These are phyloP conservation scores for Drosophila rellima DNA, from an alignment of 2,888 invertebrate genomes.

Conservation along the genomic window DNA sequence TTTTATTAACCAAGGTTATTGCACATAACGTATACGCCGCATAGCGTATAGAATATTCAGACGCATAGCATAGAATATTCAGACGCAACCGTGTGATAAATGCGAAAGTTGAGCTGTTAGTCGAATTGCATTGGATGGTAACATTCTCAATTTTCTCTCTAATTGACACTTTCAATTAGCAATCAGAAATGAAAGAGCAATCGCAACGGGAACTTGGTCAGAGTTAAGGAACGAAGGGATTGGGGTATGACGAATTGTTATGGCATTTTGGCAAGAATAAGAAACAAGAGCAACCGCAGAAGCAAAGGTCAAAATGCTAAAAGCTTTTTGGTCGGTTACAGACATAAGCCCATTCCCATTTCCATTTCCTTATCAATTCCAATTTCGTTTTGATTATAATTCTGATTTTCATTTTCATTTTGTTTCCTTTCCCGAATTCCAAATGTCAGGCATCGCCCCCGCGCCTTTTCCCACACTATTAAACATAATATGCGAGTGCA, in stretches of 20 bases:
- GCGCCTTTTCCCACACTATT: background rate
- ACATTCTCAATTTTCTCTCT: constrained; percentile 6
- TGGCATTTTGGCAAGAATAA: constrained; percentile 8
- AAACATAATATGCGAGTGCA: background rate
- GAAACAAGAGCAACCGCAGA: constrained; percentile 23
- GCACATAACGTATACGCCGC: constrained; percentile 44
- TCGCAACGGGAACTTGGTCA: background rate
- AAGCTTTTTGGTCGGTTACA: constrained; percentile 13
- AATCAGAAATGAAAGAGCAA: constrained; percentile 26
- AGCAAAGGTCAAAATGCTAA: constrained; percentile 58
- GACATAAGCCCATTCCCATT: constrained; percentile 18
- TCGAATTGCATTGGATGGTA: constrained; percentile 7
- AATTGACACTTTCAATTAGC: constrained; percentile 71
- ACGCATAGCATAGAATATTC: too few relatives aligned
- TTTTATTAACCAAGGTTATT: constrained; percentile 44
- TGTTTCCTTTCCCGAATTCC: background rate
- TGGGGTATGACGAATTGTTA: background rate
- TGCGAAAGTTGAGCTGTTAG: constrained; percentile 66
- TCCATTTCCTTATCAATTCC: background rate
- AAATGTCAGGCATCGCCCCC: background rate
- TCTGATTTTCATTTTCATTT: constrained; percentile 5
- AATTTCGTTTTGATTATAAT: background rate
- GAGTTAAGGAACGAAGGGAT: background rate
- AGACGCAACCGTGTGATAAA: constrained; percentile 45
- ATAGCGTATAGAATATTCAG: constrained; percentile 19